These are phyloP conservation scores for Siphamia tubifer DNA, from an alignment of 2,113 vertebrate species.

Conservation along the genomic window DNA sequence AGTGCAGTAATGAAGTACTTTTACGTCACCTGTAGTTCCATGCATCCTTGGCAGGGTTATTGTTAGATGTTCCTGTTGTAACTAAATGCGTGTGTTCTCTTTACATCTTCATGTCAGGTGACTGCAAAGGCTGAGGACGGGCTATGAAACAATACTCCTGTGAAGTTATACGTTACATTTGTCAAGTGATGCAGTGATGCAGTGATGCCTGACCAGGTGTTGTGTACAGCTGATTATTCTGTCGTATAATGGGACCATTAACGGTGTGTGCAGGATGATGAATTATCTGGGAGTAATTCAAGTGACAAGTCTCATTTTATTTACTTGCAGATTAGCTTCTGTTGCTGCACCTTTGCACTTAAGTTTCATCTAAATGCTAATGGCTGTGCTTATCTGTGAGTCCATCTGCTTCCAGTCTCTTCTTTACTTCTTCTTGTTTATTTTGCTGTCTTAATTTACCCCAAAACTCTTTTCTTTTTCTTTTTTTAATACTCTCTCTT, in stretches of 20 bases:
- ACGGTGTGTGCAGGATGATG: constrained; percentile 49
- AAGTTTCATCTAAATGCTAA: constrained; percentile 55
- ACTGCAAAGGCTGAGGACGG: background rate
- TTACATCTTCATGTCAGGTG: background rate
- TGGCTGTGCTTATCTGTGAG: constrained; percentile 24
- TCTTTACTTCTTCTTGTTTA: background rate
- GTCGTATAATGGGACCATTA: constrained; percentile 46
- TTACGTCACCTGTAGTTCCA: too few species aligned
- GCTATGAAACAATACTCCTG: background rate
- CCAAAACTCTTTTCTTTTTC: too few species aligned
- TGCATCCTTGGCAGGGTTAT: background rate
- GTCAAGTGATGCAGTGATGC: constrained; percentile 3
- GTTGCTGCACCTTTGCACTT: background rate
- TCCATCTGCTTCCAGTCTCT: background rate
- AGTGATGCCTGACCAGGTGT: constrained; percentile 2
- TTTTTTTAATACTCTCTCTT: too few species aligned
- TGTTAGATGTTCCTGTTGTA: background rate
- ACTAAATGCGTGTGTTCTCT: background rate
- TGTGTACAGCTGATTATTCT: constrained; percentile 12
- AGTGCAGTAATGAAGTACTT: too few species aligned
- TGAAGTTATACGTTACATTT: background rate
- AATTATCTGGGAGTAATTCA: constrained; percentile 30
- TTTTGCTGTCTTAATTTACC: background rate
- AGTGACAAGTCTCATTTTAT: constrained; percentile 53
- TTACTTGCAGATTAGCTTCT: constrained; percentile 50